Percentiles rank a stretch among this genome's conserved stretches.
These are phyloP conservation scores for Phainopepla nitens DNA, from an alignment of 2,113 vertebrate genomes.

Conservation along the genomic window DNA sequence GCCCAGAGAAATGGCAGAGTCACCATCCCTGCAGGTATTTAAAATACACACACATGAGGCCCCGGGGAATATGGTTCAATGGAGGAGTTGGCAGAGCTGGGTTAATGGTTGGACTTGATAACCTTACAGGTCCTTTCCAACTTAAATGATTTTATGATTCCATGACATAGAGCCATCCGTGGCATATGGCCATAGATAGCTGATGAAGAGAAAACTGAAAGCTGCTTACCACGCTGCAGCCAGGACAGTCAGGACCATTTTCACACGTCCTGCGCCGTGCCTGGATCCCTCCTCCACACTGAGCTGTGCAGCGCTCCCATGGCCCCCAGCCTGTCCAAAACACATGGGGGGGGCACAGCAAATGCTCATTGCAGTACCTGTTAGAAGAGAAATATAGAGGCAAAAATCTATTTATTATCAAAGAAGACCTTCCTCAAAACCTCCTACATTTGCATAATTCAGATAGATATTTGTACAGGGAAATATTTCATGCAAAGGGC, in stretches of 20 bases:
- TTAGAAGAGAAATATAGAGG: conserved; percentile 9
- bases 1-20: not conserved
- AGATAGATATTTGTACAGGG: not conserved
- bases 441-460: not conserved
- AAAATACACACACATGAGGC: not conserved
- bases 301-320: conserved; percentile 93
- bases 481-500: not conserved
- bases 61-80: not conserved
- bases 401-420: not conserved
- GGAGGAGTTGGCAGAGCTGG: not conserved
- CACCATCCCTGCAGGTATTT: not conserved
- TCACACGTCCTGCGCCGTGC: conserved; percentile 89
- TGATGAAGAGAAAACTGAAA: not conserved
- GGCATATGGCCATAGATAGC: no score
- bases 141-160: not conserved
- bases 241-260: conserved; percentile 92
- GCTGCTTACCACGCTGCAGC: conserved; percentile 84
- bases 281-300: conserved; percentile 93
- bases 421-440: not conserved
- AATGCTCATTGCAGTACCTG: conserved; percentile 96
- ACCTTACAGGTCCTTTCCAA: not conserved
- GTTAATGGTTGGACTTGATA: not conserved
- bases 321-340: conserved; percentile 97
- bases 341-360: conserved; percentile 89
- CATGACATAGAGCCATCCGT: not conserved